Percentiles rank a stretch among this genome's conserved stretches.
Evolutionary conservation across 92 coral and sea anemone species (phyloP).

Genomic region (Epizoanthus fatuus): DNA sequence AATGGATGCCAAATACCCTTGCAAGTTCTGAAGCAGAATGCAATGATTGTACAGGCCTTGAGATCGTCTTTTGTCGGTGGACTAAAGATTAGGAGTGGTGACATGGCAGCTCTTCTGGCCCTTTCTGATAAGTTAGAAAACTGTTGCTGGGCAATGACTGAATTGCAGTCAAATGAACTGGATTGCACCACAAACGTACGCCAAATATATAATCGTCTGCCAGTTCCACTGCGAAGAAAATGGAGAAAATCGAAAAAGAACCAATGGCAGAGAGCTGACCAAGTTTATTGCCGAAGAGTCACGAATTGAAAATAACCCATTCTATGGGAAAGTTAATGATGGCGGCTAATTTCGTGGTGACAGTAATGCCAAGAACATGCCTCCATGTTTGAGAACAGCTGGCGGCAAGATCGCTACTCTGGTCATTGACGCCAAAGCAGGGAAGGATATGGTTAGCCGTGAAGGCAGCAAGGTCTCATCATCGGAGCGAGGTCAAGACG

Average conservation of each 20-base stretch:
- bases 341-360: no score
- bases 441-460: no score
- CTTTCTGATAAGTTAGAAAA: conserved; percentile 55
- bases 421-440: no score
- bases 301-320: conserved; percentile 55
- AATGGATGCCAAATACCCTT: conserved; percentile 36
- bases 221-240: conserved; percentile 27
- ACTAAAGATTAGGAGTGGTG: conserved; percentile 31
- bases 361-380: no score
- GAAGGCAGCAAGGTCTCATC: no score
- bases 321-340: no score
- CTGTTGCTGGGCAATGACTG: conserved; percentile 46
- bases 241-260: conserved; percentile 55
- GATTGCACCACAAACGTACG: conserved; percentile 45
- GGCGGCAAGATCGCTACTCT: no score
- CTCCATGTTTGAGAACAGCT: no score
- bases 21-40: conserved; percentile 15
- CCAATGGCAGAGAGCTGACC: conserved; percentile 33
- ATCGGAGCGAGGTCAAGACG: background rate
- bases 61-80: conserved; percentile 49
- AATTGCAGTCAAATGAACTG: conserved; percentile 25
- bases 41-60: conserved; percentile 54
- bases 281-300: conserved; percentile 52
- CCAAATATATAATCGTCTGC: conserved; percentile 45
- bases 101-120: conserved; percentile 37